A percentile compares a stretch with the other conserved stretches of the same genome.
These are phyloP conservation scores for Diadophis punctatus DNA, from an alignment of 2,113 vertebrate species.

Conservation along the genomic window DNA sequence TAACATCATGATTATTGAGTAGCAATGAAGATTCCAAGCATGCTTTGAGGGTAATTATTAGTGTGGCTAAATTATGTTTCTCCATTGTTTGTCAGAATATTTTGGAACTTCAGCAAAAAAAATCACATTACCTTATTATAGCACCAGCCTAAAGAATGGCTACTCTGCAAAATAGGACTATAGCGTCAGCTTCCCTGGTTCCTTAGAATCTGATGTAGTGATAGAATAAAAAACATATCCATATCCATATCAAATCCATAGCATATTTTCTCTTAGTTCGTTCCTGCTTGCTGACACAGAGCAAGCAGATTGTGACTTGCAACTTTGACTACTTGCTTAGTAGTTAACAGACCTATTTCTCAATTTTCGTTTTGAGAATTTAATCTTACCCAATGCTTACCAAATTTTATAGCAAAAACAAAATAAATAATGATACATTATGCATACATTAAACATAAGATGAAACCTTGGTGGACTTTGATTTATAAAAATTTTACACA, in stretches of 20 bases:
- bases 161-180: background rate
- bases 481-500: background rate
- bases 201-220: background rate
- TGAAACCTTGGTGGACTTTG: background rate
- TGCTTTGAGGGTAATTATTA: background rate
- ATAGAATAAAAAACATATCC: background rate
- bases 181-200: background rate
- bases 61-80: background rate
- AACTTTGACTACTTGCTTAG: background rate
- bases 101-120: background rate
- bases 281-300: background rate
- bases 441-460: background rate
- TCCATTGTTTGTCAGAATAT: background rate
- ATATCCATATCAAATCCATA: background rate
- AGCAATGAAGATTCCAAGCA: background rate
- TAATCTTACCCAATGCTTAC: background rate
- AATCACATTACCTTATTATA: background rate
- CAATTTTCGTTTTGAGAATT: background rate
- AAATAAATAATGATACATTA: background rate
- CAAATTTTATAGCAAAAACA: background rate
- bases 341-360: background rate
- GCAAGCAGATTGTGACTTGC: background rate
- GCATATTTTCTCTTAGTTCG: background rate
- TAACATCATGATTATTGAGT: background rate
- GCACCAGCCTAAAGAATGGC: background rate